phyloP scores from a whole-genome alignment of 23 tunicate species.

The Oikopleura vanhoeffeni region DNA sequence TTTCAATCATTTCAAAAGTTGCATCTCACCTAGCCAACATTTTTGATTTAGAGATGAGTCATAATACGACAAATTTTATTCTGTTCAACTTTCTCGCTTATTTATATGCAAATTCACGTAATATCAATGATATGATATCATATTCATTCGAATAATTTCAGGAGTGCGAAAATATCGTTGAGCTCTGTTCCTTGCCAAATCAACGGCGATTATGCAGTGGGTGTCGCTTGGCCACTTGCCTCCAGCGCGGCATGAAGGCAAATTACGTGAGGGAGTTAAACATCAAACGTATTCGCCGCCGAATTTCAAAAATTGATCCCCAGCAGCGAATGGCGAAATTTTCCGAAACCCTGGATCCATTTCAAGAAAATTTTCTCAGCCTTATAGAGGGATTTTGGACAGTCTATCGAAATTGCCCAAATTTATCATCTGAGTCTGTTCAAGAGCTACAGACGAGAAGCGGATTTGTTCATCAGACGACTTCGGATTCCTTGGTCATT shows the following conservation, averaged over 20 bases:
- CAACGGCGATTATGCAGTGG: not conserved
- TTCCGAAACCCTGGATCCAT: conserved; percentile 7
- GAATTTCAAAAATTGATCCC: not conserved
- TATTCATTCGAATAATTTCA: too few relatives aligned
- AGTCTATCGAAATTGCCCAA: conserved; percentile 1
- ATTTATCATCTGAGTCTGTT: too few relatives aligned
- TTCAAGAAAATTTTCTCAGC: not conserved
- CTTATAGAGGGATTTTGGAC: not conserved
- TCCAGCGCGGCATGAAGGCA: not conserved
- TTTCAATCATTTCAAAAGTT: too few relatives aligned
- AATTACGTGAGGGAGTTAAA: not conserved
- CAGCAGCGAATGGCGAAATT: not conserved
- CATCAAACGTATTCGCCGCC: not conserved
- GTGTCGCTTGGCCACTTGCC: not conserved
- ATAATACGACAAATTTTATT: too few relatives aligned
- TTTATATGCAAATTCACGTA: too few relatives aligned
- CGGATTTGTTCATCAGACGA: not conserved
- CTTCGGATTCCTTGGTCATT: not conserved
- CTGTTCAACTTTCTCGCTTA: too few relatives aligned
- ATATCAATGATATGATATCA: too few relatives aligned
- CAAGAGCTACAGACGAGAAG: not conserved
- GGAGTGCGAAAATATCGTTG: not conserved
- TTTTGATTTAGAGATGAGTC: too few relatives aligned
- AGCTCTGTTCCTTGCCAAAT: too few relatives aligned
- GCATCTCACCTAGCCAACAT: too few relatives aligned